Conservation (phyloP, 2,888 invertebrate genomes). For the Callyntrura sp. region DNA sequence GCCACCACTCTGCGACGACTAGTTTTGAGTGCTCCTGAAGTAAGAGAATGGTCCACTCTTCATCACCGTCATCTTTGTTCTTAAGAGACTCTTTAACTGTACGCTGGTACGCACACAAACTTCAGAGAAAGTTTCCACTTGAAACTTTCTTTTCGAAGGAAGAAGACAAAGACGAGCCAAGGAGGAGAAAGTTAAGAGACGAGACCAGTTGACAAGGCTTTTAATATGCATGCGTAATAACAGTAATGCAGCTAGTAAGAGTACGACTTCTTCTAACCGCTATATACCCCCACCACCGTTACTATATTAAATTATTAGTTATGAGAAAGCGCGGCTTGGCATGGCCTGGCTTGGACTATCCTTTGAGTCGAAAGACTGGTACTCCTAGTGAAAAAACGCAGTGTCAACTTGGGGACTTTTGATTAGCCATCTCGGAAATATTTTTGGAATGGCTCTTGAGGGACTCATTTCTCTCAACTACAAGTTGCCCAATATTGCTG, state of each 20-base stretch:
- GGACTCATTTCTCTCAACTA: constrained; percentile 79
- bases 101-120: constrained; percentile 5
- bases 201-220: not conserved
- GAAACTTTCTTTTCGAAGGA: constrained; percentile 7
- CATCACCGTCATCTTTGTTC: not conserved
- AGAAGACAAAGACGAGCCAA: not conserved
- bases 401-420: constrained; percentile 75
- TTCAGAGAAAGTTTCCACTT: constrained; percentile 39
- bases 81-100: constrained; percentile 4
- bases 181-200: not conserved
- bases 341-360: not conserved
- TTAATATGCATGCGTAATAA: constrained; percentile 17
- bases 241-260: not conserved
- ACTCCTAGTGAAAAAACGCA: not conserved
- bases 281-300: not conserved
- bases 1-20: no score
- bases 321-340: not conserved
- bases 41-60: not conserved
- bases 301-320: constrained; percentile 43
- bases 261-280: not conserved
- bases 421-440: constrained; percentile 82
- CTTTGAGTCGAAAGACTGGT: not conserved
- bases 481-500: not conserved
- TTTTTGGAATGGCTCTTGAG: constrained; percentile 81
- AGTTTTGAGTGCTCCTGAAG: no score